These are phyloP conservation scores for Microtus oregoni DNA, from an alignment of 2,113 vertebrate species.

Conservation along the genomic window DNA sequence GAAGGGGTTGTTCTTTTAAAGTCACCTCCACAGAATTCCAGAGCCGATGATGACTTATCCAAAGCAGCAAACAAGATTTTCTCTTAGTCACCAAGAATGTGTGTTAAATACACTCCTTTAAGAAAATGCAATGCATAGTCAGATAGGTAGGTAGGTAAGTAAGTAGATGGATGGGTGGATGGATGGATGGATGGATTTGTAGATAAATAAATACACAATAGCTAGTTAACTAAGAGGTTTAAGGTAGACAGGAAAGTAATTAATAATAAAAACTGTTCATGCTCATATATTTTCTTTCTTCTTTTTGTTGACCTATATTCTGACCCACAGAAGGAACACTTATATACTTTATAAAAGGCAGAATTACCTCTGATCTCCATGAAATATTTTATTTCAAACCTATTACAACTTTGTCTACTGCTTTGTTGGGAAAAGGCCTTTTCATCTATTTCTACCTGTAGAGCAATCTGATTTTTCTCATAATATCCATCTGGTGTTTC, in stretches of 20 bases:
- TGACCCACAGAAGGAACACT: slow-evolving; percentile 2
- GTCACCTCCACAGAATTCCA: background rate
- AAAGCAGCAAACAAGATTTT: background rate
- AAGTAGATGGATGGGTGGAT: background rate
- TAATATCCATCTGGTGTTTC: slow-evolving; percentile 65
- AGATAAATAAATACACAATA: background rate
- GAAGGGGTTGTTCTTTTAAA: background rate
- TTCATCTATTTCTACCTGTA: slow-evolving; percentile 27
- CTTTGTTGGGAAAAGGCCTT: slow-evolving; percentile 45
- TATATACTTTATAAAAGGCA: slow-evolving; percentile 47
- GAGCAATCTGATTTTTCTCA: slow-evolving; percentile 63
- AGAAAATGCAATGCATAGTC: background rate
- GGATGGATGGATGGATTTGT: no score
- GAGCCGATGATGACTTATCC: background rate
- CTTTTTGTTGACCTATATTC: background rate
- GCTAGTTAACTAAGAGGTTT: background rate
- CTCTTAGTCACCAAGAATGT: background rate
- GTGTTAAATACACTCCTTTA: background rate
- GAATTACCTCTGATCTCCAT: slow-evolving; percentile 25
- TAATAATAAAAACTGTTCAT: background rate
- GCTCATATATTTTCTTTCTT: background rate
- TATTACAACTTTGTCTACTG: slow-evolving; percentile 27
- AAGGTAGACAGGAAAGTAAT: slow-evolving; percentile 38
- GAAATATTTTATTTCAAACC: slow-evolving; percentile 56
- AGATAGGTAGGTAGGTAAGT: background rate